These are phyloP conservation scores for Rhizoglyphus robini DNA, from an alignment of 1,140 invertebrate genomes.

Conservation along the genomic window DNA sequence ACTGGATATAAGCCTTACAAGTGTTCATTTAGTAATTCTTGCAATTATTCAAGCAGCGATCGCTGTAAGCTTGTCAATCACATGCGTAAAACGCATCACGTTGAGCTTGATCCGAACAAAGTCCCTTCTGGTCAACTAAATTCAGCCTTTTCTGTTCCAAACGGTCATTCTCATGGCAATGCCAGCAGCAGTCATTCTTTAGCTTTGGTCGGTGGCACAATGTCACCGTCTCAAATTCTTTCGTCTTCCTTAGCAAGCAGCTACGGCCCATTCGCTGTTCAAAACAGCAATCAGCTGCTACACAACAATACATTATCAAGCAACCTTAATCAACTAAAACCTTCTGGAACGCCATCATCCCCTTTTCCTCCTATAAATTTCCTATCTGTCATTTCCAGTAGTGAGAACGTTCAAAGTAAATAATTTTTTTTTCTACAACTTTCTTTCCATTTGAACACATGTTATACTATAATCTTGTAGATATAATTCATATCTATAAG, in stretches of 20 bases:
- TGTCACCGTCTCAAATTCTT: background rate
- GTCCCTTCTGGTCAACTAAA: background rate
- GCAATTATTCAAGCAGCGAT: slow-evolving; percentile 13
- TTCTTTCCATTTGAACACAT: background rate
- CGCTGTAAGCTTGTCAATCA: slow-evolving; percentile 9
- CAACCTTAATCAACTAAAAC: background rate
- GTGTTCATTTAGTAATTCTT: slow-evolving; percentile 38
- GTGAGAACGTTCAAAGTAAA: slow-evolving; percentile 4
- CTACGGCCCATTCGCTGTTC: background rate
- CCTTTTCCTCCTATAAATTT: background rate
- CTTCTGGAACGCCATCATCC: background rate
- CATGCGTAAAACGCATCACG: background rate
- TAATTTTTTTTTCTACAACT: background rate
- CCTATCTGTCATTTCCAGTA: background rate
- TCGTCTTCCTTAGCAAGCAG: background rate
- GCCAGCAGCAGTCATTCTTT: background rate
- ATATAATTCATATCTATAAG: too few species aligned
- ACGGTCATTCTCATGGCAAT: background rate
- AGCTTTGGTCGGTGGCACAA: background rate
- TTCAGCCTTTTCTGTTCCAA: background rate
- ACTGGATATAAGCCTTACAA: slow-evolving; percentile 93
- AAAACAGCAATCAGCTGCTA: background rate
- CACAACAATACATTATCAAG: background rate
- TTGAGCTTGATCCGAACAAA: background rate
- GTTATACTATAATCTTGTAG: too few species aligned